Base-by-base conservation (phyloP, 2,888 invertebrate genomes). In the Cantharis flavilabris region DNA sequence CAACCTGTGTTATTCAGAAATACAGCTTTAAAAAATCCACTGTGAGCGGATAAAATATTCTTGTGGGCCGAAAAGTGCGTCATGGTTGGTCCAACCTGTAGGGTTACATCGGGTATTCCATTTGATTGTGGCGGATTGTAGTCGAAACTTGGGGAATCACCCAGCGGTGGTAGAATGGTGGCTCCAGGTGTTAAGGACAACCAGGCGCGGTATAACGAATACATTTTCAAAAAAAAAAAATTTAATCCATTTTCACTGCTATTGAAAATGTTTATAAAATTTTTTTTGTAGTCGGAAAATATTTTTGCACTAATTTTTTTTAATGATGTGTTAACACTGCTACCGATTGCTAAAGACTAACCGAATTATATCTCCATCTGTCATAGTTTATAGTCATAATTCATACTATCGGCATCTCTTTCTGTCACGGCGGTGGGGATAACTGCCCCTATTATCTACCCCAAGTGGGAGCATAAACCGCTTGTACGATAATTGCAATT, bases 21-120 rank as follows among this genome's bases (percentile, higher is more conserved):
- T n/a, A 93, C 90, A 1, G 93, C 93, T 81, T 93, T 92, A 84
- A 94, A 90, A 84, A 93, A 94, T 26, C 94, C 94, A 84, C 94
- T 94, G 85, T 94, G 93, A 72, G 92, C 90, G 30, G 92, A 91
- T 30, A 94, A 86, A 11, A 94, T 90, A 28, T 90, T 88, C 65
- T 91, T 91, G 83, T 94, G 94, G 0, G 94, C 94, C 23, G 93
- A 91, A 86, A 94, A 94, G 77, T 93, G 92, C 10, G 92, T 91
- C 81, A 91, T 89, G 26, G 89, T 90, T 10, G 91, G 90, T 0
- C 93, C 93, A 14, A 93, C 93, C 84, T 92, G 91, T 1, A 94
- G 88, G 30, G 92, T 87, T 18, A 93, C 92, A 84, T 93, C 93
- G 0, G 93, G 93, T 28, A 82, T 80, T 62, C 83, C 83, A 13